A percentile compares a stretch with the other conserved stretches of the same genome.
phyloP scores from a whole-genome alignment of 2,797 vertebrate genomes.

The Lutra lutra region DNA sequence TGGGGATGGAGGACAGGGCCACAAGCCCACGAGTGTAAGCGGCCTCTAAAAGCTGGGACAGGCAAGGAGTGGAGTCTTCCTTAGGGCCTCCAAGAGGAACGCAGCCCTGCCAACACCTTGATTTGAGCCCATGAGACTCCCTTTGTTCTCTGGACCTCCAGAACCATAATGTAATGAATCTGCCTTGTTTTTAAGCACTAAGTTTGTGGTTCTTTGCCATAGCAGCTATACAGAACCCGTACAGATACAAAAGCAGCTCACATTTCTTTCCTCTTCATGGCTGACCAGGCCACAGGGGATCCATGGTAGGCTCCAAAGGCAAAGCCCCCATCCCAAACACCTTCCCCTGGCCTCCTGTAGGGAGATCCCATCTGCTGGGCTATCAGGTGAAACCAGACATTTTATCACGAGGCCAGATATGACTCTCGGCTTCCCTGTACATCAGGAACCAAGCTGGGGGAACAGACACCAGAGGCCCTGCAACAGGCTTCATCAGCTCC shows the following conservation, averaged over 20 bases:
- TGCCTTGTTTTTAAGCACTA: neutral
- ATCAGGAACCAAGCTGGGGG: neutral
- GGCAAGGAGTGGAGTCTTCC: neutral
- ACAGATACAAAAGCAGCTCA: neutral
- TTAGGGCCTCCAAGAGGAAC: no score
- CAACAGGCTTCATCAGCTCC: neutral
- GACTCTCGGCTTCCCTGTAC: neutral
- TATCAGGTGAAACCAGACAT: neutral
- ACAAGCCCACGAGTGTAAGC: accelerated
- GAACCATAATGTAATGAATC: accelerated
- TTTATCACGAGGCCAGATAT: neutral
- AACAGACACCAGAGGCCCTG: neutral
- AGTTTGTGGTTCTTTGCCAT: accelerated
- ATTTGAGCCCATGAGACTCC: accelerated
- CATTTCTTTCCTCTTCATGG: neutral
- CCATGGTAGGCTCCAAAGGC: accelerated
- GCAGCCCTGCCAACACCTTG: no score
- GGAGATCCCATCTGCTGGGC: neutral
- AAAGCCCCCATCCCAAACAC: neutral
- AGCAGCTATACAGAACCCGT: neutral
- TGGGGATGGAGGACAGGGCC: neutral
- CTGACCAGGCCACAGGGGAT: neutral
- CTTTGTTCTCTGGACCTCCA: accelerated
- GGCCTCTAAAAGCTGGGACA: no score
- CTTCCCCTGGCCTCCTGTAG: neutral